Evolutionary conservation across 2,888 invertebrate genomes (phyloP).

Genomic region (Steromphala cineraria): DNA sequence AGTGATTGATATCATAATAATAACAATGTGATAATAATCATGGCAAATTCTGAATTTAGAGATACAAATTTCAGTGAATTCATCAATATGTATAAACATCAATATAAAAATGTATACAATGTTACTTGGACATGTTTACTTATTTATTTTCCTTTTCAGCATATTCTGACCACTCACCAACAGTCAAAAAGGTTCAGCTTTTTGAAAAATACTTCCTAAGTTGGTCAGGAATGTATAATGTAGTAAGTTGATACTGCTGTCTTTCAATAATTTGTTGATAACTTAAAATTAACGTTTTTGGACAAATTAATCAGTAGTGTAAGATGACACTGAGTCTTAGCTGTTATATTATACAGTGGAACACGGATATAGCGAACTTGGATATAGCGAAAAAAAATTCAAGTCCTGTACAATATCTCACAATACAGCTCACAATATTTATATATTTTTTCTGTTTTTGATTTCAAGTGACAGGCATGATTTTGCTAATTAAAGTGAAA

Average conservation of each 20-base stretch:
- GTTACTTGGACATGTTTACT: not conserved
- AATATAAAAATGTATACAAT: too few species aligned
- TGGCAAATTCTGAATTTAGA: too few species aligned
- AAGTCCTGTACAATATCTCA: too few species aligned
- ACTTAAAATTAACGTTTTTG: too few species aligned
- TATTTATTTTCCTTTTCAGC: slow-evolving; percentile 65
- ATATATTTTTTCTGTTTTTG: not conserved
- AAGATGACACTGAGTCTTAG: too few species aligned
- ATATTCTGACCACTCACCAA: slow-evolving; percentile 77
- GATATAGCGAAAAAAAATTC: too few species aligned
- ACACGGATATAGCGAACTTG: too few species aligned
- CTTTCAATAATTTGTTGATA: too few species aligned
- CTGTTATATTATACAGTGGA: too few species aligned
- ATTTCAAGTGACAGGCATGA: not conserved
- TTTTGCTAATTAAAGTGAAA: not conserved
- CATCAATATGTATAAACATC: not conserved
- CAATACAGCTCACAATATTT: too few species aligned
- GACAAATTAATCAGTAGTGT: too few species aligned
- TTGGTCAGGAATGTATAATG: slow-evolving; percentile 71
- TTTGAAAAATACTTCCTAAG: slow-evolving; percentile 79
- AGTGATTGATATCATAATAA: not conserved
- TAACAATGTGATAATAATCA: too few species aligned
- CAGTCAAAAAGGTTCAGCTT: slow-evolving; percentile 78
- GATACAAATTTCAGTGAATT: not conserved
- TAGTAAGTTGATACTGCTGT: slow-evolving; percentile 47